Percentiles rank a stretch among this genome's conserved stretches.
Evolutionary conservation across 2,113 vertebrate genomes (phyloP).

Genomic region (Vidua chalybeata): DNA sequence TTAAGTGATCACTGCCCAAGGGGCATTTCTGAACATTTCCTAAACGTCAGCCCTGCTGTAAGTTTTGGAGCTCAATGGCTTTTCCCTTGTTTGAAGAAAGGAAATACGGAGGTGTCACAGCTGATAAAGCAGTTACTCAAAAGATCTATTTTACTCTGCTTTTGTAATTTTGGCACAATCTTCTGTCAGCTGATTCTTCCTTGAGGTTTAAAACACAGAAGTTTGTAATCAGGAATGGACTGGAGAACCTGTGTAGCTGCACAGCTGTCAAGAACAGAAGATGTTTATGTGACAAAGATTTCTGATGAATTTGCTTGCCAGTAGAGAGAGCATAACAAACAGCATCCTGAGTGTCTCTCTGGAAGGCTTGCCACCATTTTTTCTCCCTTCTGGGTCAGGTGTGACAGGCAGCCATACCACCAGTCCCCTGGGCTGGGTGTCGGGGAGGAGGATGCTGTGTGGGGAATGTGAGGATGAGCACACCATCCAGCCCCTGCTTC

Average conservation of each 20-base stretch:
- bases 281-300: neutral
- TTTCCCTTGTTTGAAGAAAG: neutral
- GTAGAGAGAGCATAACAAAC: neutral
- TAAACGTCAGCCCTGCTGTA: neutral
- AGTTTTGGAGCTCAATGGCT: neutral
- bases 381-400: neutral
- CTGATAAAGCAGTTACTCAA: neutral
- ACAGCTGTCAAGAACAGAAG: neutral
- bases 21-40: neutral
- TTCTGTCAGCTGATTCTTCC: neutral
- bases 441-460: neutral
- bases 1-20: neutral
- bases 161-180: neutral
- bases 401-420: neutral
- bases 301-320: neutral
- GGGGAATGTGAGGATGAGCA: neutral
- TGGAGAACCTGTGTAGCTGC: neutral
- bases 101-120: neutral
- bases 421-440: neutral
- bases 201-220: neutral
- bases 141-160: neutral
- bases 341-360: neutral
- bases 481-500: fast-evolving
- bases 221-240: neutral
- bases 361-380: neutral